Base-by-base conservation (phyloP, 2,113 vertebrate genomes). In the Pteropus alecto region DNA sequence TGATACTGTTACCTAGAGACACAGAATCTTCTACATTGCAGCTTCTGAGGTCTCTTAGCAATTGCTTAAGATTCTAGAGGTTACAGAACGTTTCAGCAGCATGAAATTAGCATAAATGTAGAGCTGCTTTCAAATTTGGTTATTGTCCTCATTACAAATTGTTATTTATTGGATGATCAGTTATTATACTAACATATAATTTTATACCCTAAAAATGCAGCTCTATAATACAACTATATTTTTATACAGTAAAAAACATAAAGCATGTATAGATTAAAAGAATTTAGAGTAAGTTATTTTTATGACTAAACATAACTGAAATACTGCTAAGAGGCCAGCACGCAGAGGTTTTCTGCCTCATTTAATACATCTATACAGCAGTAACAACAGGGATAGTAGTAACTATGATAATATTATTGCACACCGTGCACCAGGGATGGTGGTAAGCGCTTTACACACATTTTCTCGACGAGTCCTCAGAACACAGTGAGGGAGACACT, bases 91-190 rank as follows among this genome's bases (percentile, higher is more conserved):
- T 90, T 88, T 95, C 28, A 93, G n/a, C 38, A 89, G 33, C 81
- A 94, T 41, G 93, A 87, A 90, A 90, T 68, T 77, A 79, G 18
- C 46, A 93, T 93, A 94, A 95, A 82, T 63, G 93, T 85, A 86
- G 19, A 76, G 30, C 7, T 65, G 88, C 28, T 94, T 46, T 46
- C 22, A 93, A 95, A 93, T 86, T 76, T 91, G 7, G 85, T 89
- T 81, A 73, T 33, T 85, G 11, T 68, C 30, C 73, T 86, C 91
- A 76, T 46, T 73, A 48, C 5, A 89, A 89, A 79, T 46, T 76
- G 10, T 63, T 96, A n/a, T 74, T 86, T 83, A 90, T 21, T 92
- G 11, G 9, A 71, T 81, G 51, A 93, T 90, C 18, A 94, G 30
- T 92, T 73, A 86, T 79, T 81, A 89, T 82, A 67, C 2, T 90